Percentiles rank a stretch among this genome's conserved stretches.
Evolutionary conservation across 23 tunicate species (phyloP).

Genomic region (Corella eumyota): DNA sequence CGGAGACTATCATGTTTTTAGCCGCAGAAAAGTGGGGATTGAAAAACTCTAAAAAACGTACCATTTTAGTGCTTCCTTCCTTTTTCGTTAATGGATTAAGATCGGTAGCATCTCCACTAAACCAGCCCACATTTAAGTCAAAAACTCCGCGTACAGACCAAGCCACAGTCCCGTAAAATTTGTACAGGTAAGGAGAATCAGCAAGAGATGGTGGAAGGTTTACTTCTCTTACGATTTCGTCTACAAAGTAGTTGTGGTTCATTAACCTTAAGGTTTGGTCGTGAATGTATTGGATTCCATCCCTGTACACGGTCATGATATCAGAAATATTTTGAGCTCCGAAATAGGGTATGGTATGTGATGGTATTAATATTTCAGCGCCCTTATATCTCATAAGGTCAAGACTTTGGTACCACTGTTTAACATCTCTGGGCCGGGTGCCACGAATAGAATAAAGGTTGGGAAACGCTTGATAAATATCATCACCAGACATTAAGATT

Average conservation of each 20-base stretch:
- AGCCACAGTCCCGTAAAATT: conserved; percentile 12
- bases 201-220: conserved; percentile 11
- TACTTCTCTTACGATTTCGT: conserved; percentile 15
- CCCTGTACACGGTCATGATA: conserved; percentile 20
- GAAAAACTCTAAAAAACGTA: too few species aligned
- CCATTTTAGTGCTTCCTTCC: too few species aligned
- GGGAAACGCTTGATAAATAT: conserved; percentile 34
- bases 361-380: conserved; percentile 9
- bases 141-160: conserved; percentile 25
- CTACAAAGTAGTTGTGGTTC: conserved; percentile 9
- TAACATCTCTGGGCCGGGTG: conserved; percentile 13
- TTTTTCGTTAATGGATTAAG: conserved; percentile 8
- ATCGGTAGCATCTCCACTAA: conserved; percentile 11
- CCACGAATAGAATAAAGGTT: conserved; percentile 56
- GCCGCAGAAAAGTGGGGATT: too few species aligned
- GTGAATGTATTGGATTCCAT: conserved; percentile 29
- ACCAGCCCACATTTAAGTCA: conserved; percentile 16
- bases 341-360: conserved; percentile 13
- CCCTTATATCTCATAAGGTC: conserved; percentile 1
- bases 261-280: conserved; percentile 40
- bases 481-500: conserved; percentile 24
- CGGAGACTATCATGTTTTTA: too few species aligned
- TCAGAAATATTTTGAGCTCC: conserved; percentile 18
- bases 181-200: conserved; percentile 2
- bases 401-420: conserved; percentile 32